Conservation (phyloP, 2,888 invertebrate species). For the Acheta domesticus region DNA sequence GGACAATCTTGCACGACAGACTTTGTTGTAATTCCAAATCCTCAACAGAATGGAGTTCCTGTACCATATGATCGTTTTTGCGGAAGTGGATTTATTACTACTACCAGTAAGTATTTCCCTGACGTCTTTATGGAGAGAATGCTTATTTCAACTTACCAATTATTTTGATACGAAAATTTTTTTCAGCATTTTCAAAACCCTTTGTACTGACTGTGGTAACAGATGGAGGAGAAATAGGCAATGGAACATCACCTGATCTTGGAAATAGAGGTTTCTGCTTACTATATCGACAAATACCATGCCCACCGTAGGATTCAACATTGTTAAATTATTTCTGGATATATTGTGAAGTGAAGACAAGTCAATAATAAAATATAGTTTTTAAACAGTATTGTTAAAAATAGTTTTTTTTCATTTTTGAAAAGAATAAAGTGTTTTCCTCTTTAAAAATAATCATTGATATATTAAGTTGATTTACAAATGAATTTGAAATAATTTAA, state of each 20-base stretch:
- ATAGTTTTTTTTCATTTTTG: too few relatives aligned
- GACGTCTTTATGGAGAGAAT: not conserved
- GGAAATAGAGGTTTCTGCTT: constrained; percentile 74
- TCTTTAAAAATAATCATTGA: too few relatives aligned
- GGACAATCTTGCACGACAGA: constrained; percentile 59
- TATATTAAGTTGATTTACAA: too few relatives aligned
- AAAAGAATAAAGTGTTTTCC: too few relatives aligned
- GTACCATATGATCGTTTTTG: constrained; percentile 67
- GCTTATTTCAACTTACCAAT: not conserved
- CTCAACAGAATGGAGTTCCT: constrained; percentile 49
- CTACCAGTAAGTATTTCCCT: constrained; percentile 55
- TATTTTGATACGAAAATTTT: constrained; percentile 30
- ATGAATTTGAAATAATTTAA: too few relatives aligned
- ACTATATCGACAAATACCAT: constrained; percentile 64
- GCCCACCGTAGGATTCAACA: constrained; percentile 43
- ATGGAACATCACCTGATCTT: constrained; percentile 52
- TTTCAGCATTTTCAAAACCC: constrained; percentile 62
- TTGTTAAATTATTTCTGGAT: not conserved
- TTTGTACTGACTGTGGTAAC: constrained; percentile 73
- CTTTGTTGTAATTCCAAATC: constrained; percentile 72
- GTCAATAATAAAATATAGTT: not conserved
- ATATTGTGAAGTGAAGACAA: not conserved
- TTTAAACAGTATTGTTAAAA: too few relatives aligned
- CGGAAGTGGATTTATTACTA: constrained; percentile 65
- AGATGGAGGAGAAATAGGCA: constrained; percentile 55